These are phyloP conservation scores for Amphimallon solstitiale DNA, from an alignment of 2,888 invertebrate species.

Conservation along the genomic window DNA sequence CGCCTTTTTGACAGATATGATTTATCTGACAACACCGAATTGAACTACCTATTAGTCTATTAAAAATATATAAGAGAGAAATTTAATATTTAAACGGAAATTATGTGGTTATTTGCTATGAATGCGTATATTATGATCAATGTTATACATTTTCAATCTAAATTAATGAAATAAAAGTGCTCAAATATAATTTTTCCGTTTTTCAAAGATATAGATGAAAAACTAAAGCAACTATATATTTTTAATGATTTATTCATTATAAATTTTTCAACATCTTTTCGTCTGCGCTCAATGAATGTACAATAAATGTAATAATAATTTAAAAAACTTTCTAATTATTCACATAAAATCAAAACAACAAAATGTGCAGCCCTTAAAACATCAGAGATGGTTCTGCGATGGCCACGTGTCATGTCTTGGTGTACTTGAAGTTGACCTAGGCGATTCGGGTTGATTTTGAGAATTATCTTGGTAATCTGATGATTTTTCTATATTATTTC, in stretches of 20 bases:
- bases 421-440: slow-evolving; percentile 52
- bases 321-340: slow-evolving; percentile 32
- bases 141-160: too few relatives aligned
- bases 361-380: not conserved
- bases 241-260: not conserved
- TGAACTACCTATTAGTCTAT: too few relatives aligned
- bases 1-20: too few relatives aligned
- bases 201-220: too few relatives aligned
- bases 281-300: slow-evolving; percentile 9
- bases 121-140: too few relatives aligned
- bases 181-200: too few relatives aligned
- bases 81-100: too few relatives aligned
- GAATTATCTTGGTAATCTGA: slow-evolving; percentile 50
- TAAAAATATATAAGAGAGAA: too few relatives aligned
- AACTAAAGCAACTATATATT: too few relatives aligned
- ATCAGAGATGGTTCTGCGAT: slow-evolving; percentile 47
- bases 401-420: slow-evolving; percentile 56
- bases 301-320: slow-evolving; percentile 30
- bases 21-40: too few relatives aligned
- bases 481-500: slow-evolving; percentile 50
- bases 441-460: slow-evolving; percentile 52
- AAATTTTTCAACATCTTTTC: not conserved
- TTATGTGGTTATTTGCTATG: too few relatives aligned
- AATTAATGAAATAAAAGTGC: too few relatives aligned
- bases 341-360: slow-evolving; percentile 28